phyloP scores from a whole-genome alignment of 2,797 vertebrate species.

The Enteromius argenteus region DNA sequence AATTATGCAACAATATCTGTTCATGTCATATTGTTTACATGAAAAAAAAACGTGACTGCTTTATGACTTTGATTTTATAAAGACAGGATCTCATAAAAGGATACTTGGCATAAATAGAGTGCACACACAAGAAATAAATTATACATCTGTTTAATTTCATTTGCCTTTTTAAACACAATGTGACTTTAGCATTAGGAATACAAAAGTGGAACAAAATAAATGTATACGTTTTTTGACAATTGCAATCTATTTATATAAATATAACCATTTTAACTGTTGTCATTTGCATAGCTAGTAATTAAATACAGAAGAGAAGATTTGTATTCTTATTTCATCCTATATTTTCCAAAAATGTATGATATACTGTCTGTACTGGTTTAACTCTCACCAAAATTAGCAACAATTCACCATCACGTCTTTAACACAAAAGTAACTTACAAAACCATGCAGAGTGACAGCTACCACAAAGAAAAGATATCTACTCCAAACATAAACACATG shows the following conservation, averaged over 20 bases:
- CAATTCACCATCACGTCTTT: background rate
- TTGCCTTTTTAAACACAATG: constrained; percentile 28
- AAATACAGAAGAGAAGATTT: background rate
- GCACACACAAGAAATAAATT: background rate
- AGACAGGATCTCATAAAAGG: background rate
- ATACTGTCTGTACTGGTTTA: background rate
- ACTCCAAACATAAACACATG: constrained; percentile 32
- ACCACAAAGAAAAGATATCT: constrained; percentile 18
- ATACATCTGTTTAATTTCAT: background rate
- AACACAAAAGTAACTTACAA: background rate
- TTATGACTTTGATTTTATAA: background rate
- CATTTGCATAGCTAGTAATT: constrained; percentile 28
- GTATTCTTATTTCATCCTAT: background rate
- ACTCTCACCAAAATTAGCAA: background rate
- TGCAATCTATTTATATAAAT: constrained; percentile 3
- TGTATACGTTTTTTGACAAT: background rate
- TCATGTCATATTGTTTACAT: background rate
- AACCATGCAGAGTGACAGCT: constrained; percentile 24
- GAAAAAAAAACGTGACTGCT: background rate
- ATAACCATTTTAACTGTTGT: background rate
- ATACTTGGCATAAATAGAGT: background rate
- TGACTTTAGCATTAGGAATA: constrained; percentile 11
- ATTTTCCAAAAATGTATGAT: background rate
- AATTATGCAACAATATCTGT: background rate
- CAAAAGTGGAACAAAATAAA: constrained; percentile 20